phyloP scores from a whole-genome alignment of 2,888 invertebrate genomes.

The Thymelicus acteon region DNA sequence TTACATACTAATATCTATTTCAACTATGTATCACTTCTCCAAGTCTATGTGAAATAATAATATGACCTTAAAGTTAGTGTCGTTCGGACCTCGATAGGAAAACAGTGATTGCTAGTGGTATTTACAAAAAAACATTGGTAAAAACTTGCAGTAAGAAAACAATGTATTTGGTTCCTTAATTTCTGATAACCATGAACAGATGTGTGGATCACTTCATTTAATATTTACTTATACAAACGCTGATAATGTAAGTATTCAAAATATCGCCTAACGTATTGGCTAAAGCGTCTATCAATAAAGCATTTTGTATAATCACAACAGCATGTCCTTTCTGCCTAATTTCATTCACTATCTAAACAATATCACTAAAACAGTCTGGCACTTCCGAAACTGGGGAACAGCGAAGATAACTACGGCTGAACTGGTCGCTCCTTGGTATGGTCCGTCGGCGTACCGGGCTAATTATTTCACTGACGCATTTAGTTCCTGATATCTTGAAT shows the following conservation, averaged over 20 bases:
- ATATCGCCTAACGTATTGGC: conserved; percentile 76
- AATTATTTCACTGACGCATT: conserved; percentile 64
- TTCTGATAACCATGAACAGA: conserved; percentile 66
- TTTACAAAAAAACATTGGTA: conserved; percentile 59
- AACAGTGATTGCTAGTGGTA: conserved; percentile 42
- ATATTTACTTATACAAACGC: conserved; percentile 59
- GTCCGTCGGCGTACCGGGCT: conserved; percentile 63
- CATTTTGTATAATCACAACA: conserved; percentile 82
- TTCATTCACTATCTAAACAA: conserved; percentile 79
- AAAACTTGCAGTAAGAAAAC: conserved; percentile 64
- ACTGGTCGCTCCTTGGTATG: conserved; percentile 68
- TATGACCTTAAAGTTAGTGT: conserved; percentile 25
- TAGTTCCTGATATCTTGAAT: conserved; percentile 39
- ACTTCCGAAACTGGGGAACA: conserved; percentile 83
- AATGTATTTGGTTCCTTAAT: conserved; percentile 68
- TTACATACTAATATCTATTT: conserved; percentile 25
- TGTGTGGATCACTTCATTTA: conserved; percentile 52
- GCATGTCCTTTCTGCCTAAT: conserved; percentile 71
- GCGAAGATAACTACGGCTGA: conserved; percentile 80
- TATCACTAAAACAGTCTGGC: conserved; percentile 81
- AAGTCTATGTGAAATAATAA: conserved; percentile 5
- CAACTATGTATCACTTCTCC: conserved; percentile 18
- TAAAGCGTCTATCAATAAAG: conserved; percentile 83
- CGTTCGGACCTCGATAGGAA: conserved; percentile 15
- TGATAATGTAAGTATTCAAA: conserved; percentile 72